Conservation (phyloP, 2,888 invertebrate species). For the Bombyx huttoni region DNA sequence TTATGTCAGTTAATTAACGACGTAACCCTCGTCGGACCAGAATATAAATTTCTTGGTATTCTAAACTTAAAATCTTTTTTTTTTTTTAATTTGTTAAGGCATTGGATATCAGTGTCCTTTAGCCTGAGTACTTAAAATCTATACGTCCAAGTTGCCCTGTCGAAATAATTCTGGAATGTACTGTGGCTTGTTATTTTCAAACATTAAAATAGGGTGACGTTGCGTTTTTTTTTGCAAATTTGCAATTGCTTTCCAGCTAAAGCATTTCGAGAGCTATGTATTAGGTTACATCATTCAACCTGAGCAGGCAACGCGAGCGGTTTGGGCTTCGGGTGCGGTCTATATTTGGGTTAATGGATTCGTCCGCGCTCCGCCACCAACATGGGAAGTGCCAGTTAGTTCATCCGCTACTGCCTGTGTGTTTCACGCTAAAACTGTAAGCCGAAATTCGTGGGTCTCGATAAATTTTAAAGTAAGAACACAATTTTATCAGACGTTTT, state of each 20-base stretch:
- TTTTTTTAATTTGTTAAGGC: too few relatives aligned
- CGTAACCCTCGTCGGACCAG: conserved; percentile 11
- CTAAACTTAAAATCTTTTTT: neutral
- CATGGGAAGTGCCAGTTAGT: conserved; percentile 68
- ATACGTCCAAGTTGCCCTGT: neutral
- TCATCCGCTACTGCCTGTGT: conserved; percentile 18
- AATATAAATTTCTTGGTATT: neutral
- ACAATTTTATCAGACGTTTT: too few relatives aligned
- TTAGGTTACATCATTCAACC: conserved; percentile 2
- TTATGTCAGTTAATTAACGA: conserved; percentile 32
- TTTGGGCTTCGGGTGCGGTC: conserved; percentile 53
- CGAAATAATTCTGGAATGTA: neutral
- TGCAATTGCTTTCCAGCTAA: neutral
- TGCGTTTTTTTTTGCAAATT: neutral
- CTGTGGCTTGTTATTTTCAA: neutral
- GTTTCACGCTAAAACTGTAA: neutral
- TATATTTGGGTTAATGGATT: conserved; percentile 72
- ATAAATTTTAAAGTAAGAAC: too few relatives aligned
- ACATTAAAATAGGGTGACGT: neutral
- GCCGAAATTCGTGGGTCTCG: too few relatives aligned
- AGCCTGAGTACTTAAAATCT: too few relatives aligned
- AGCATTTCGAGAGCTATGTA: neutral
- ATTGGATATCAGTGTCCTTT: too few relatives aligned
- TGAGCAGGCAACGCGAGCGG: conserved; percentile 19
- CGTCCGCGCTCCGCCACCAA: conserved; percentile 56